Conservation (phyloP, 2,113 vertebrate species). For the Sus scrofa region T2T-Sscrofa CM000819.6:36721501-36722000, state of each 20-base stretch:
- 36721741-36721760: background rate
- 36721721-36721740: background rate
- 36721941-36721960: background rate
- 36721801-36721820: background rate
- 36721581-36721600: background rate
- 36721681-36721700: background rate
- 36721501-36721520: background rate
- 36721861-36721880: background rate
- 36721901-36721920: background rate
- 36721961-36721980: background rate
- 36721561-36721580: conserved; percentile 8
- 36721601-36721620: background rate
- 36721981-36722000: background rate
- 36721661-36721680: background rate
- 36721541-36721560: background rate
- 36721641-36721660: background rate
- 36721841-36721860: background rate
- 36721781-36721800: background rate
- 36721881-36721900: background rate
- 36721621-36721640: background rate
- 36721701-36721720: background rate
- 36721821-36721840: background rate
- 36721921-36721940: background rate
- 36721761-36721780: background rate
- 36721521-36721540: background rate